Evolutionary conservation across 2,113 vertebrate species (phyloP).

Genomic region (Pachypanchax playfairii): DNA sequence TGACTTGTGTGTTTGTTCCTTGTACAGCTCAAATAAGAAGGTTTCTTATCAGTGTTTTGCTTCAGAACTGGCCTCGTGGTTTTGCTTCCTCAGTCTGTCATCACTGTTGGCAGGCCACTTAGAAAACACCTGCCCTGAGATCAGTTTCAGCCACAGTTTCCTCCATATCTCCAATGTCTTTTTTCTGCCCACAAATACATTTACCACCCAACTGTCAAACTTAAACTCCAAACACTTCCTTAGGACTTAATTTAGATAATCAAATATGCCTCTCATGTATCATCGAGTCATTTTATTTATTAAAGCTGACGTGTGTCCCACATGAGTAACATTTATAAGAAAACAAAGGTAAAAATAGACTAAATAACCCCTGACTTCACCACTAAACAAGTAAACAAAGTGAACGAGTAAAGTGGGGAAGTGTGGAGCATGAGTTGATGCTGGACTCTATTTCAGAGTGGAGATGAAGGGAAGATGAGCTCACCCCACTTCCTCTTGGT

Average conservation of each 20-base stretch:
- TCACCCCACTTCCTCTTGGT: conserved; percentile 99
- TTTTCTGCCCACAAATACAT: conserved; percentile 20
- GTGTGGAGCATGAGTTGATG: background rate
- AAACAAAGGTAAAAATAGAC: too few species aligned
- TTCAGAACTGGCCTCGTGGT: conserved; percentile 8
- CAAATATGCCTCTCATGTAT: background rate
- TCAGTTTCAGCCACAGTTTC: conserved; percentile 81
- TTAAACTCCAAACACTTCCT: background rate
- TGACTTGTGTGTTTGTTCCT: background rate
- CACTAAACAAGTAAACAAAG: conserved; percentile 6
- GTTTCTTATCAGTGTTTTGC: conserved; percentile 14
- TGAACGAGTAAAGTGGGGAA: conserved; percentile 18
- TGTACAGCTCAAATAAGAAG: background rate
- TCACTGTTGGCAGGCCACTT: conserved; percentile 47
- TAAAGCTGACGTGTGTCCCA: background rate
- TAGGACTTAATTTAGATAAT: background rate
- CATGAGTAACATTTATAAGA: conserved; percentile 8
- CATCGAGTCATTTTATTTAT: background rate
- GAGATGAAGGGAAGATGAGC: conserved; percentile 47
- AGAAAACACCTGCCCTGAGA: conserved; percentile 70
- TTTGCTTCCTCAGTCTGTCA: conserved; percentile 64
- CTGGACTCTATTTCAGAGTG: conserved; percentile 20
- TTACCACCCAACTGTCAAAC: conserved; percentile 50
- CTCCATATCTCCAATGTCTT: conserved; percentile 35
- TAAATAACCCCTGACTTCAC: too few species aligned